Percentiles rank a stretch among this genome's conserved stretches.
Evolutionary conservation across 1,140 invertebrate species (phyloP).

Genomic region (Bombus waltoni): DNA sequence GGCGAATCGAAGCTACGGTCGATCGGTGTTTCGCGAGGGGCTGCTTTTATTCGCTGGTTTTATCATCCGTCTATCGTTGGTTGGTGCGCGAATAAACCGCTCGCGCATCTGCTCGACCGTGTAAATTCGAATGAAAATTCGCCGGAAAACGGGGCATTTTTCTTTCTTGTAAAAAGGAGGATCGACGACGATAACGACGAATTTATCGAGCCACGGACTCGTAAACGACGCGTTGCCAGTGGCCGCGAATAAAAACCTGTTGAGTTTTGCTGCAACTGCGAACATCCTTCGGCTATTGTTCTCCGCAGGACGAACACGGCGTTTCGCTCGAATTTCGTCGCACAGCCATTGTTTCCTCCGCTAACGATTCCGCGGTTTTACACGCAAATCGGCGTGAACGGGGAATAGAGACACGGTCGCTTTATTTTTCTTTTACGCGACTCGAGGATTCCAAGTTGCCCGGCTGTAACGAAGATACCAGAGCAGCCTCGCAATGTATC

Average conservation of each 20-base stretch:
- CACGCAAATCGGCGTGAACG: slow-evolving; percentile 1
- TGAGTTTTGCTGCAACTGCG: slow-evolving; percentile 34
- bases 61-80: not conserved
- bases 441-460: not conserved
- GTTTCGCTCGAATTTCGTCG: slow-evolving; percentile 27
- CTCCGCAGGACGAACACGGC: not conserved
- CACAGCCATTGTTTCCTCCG: slow-evolving; percentile 5
- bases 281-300: slow-evolving; percentile 39
- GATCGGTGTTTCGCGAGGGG: not conserved
- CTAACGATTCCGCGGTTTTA: slow-evolving; percentile 20
- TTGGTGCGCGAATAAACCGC: not conserved
- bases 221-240: slow-evolving; percentile 39
- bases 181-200: slow-evolving; percentile 26
- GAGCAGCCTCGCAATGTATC: too few species aligned
- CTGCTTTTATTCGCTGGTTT: not conserved
- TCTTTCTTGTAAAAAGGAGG: not conserved
- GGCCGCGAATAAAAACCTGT: slow-evolving; percentile 59
- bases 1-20: not conserved
- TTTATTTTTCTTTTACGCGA: not conserved
- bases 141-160: too few species aligned
- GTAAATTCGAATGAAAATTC: not conserved
- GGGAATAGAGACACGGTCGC: not conserved
- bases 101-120: not conserved
- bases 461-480: not conserved
- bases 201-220: slow-evolving; percentile 16